Evolutionary conservation across 2,888 invertebrate genomes (phyloP).

Genomic region (Macrophya alboannulata): DNA sequence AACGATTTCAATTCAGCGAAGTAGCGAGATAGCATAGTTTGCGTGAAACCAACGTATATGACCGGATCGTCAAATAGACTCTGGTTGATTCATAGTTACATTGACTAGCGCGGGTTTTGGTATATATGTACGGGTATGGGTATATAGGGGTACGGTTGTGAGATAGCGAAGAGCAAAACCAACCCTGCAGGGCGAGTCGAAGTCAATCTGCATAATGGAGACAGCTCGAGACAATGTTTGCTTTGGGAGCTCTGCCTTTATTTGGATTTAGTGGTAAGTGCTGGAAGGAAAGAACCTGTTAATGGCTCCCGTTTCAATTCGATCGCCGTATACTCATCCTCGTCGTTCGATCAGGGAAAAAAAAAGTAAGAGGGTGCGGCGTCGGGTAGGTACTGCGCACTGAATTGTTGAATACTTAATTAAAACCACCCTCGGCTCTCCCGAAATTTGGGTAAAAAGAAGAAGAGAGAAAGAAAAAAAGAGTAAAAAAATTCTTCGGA

Average conservation of each 20-base stretch:
- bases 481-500: background rate
- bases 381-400: slow-evolving; percentile 2
- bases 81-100: slow-evolving; percentile 15
- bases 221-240: slow-evolving; percentile 78
- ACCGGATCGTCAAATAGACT: slow-evolving; percentile 16
- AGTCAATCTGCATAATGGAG: slow-evolving; percentile 79
- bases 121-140: slow-evolving; percentile 6
- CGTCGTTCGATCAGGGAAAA: slow-evolving; percentile 39
- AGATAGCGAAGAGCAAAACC: slow-evolving; percentile 65
- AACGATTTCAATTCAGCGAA: background rate
- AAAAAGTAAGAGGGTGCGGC: slow-evolving; percentile 36
- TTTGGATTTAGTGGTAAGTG: slow-evolving; percentile 55
- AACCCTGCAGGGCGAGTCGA: slow-evolving; percentile 68
- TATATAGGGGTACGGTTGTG: background rate
- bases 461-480: background rate
- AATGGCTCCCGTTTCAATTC: slow-evolving; percentile 78
- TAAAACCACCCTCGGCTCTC: slow-evolving; percentile 17
- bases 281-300: slow-evolving; percentile 75
- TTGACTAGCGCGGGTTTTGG: background rate
- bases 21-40: background rate
- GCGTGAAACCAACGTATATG: background rate
- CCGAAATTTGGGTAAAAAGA: background rate
- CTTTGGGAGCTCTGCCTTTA: slow-evolving; percentile 63
- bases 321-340: slow-evolving; percentile 67
- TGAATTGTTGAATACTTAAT: slow-evolving; percentile 46